phyloP scores from a whole-genome alignment of 2,113 vertebrate species.

The Sinocyclocheilus maitianheensis region DNA sequence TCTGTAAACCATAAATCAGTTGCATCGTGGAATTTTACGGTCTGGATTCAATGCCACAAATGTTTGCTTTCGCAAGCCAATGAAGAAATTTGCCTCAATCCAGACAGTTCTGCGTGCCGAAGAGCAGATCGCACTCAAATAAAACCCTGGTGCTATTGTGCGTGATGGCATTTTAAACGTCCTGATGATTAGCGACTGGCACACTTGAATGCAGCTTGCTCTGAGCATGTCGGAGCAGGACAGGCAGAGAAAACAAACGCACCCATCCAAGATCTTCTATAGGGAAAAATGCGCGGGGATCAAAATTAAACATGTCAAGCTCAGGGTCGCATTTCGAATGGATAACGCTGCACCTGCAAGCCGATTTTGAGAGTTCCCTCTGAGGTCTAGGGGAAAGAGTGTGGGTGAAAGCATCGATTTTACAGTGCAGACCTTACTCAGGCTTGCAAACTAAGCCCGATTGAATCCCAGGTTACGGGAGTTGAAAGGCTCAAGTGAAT shows the following conservation, averaged over 20 bases:
- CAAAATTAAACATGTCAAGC: slow-evolving; percentile 12
- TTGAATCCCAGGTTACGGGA: slow-evolving; percentile 64
- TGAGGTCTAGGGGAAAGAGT: background rate
- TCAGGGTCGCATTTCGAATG: background rate
- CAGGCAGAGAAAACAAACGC: slow-evolving; percentile 54
- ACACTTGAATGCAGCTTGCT: slow-evolving; percentile 61
- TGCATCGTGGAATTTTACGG: slow-evolving; percentile 10
- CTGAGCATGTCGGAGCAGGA: slow-evolving; percentile 67
- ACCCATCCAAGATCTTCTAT: slow-evolving; percentile 36
- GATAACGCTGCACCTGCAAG: background rate
- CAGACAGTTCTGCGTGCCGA: background rate
- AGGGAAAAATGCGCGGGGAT: slow-evolving; percentile 56
- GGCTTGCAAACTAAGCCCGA: slow-evolving; percentile 52
- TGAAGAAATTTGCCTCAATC: background rate
- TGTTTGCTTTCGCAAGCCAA: slow-evolving; percentile 33
- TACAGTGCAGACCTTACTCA: slow-evolving; percentile 35
- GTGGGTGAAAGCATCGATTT: slow-evolving; percentile 4
- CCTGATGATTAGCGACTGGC: slow-evolving; percentile 66
- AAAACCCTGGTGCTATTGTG: slow-evolving; percentile 9
- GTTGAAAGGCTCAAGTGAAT: slow-evolving; percentile 66
- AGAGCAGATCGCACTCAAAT: background rate
- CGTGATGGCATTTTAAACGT: slow-evolving; percentile 48
- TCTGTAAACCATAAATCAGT: slow-evolving; percentile 30
- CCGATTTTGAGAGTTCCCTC: slow-evolving; percentile 18
- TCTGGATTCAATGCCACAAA: slow-evolving; percentile 9